Base-by-base conservation (phyloP, 2,888 invertebrate species). In the Entomobrya multifasciata region DNA sequence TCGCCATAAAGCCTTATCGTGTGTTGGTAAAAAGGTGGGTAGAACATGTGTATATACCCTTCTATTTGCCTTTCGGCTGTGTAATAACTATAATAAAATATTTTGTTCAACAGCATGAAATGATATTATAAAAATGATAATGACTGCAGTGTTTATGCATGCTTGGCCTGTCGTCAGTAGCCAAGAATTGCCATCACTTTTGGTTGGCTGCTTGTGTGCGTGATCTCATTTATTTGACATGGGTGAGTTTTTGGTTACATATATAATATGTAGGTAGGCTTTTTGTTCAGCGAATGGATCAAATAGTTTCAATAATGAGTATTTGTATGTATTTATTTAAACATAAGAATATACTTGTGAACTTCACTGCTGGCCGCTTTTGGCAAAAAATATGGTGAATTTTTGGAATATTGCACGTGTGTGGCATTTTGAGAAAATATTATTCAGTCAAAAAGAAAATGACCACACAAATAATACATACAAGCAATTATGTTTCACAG, bases 1-100 rank as follows among this genome's bases (percentile, higher is more conserved):
- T 85, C 72, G 79, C 79, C 79, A 79, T 79, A 85, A 85, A 67
- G 62, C 62, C 30, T 62, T 62, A 62, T 62, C 62, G 17, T 65
- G 67, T 65, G n/a, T 30, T 11, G 15, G n/a, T n/a, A 67, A 67
- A n/a, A n/a, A 20, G 20, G 44, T 44, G n/a, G n/a, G n/a, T n/a
- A n/a, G n/a, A n/a, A n/a, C n/a, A 67, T 41, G 65, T 65, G n/a
- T 41, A 10, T 4, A 36, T 44, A 41, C 41, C 41, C 41, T 67
- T 67, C 44, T 44, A 67, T 67, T 81, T 67, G 41, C 67, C 78
- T 84, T 49, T 44, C 57, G 77, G 84, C 84, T 41, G 76, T 67
- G 15, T 65, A 65, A 65, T 65, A 27, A 13, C 15, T 13, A 17
- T 17, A 60, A 25, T 1, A 25, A n/a, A n/a, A n/a, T n/a, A n/a